A percentile compares a stretch with the other conserved stretches of the same genome.
Conservation (phyloP, 2,888 invertebrate genomes). For the Oligia strigilis region DNA sequence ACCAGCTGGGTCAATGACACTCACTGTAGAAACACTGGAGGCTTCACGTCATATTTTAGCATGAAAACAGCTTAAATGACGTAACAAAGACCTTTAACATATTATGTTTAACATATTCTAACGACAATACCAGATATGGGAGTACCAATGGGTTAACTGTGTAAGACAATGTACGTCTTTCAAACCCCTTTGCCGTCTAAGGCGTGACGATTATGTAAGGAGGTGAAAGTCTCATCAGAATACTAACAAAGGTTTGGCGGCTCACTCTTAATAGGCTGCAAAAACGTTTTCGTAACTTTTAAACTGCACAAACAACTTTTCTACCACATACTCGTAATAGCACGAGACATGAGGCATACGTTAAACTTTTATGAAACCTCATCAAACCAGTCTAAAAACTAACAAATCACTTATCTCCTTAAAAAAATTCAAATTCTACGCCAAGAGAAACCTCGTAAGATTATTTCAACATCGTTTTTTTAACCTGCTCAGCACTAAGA, state of each 20-base stretch:
- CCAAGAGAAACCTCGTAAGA: slow-evolving; percentile 60
- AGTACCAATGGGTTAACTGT: slow-evolving; percentile 6
- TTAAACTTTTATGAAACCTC: slow-evolving; percentile 60
- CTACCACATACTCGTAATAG: slow-evolving; percentile 27
- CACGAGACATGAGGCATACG: slow-evolving; percentile 20
- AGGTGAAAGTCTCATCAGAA: slow-evolving; percentile 51
- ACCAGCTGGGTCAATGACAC: background rate
- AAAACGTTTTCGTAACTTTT: slow-evolving; percentile 51
- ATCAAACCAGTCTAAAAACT: slow-evolving; percentile 58
- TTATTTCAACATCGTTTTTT: slow-evolving; percentile 67
- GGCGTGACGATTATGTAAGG: slow-evolving; percentile 36
- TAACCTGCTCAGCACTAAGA: slow-evolving; percentile 60
- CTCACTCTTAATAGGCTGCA: slow-evolving; percentile 9
- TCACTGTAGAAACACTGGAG: background rate
- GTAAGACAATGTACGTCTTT: slow-evolving; percentile 33
- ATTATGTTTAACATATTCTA: slow-evolving; percentile 15
- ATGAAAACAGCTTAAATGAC: slow-evolving; percentile 13
- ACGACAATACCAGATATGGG: slow-evolving; percentile 25
- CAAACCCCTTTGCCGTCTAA: slow-evolving; percentile 20
- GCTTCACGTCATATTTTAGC: slow-evolving; percentile 9
- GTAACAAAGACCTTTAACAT: slow-evolving; percentile 30
- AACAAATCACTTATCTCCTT: slow-evolving; percentile 65
- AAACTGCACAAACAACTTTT: slow-evolving; percentile 29
- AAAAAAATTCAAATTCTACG: slow-evolving; percentile 61
- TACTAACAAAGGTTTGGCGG: slow-evolving; percentile 43